Percentiles rank a stretch among this genome's conserved stretches.
Evolutionary conservation across 2,888 invertebrate genomes (phyloP).

Genomic region (Mythimna vitellina): DNA sequence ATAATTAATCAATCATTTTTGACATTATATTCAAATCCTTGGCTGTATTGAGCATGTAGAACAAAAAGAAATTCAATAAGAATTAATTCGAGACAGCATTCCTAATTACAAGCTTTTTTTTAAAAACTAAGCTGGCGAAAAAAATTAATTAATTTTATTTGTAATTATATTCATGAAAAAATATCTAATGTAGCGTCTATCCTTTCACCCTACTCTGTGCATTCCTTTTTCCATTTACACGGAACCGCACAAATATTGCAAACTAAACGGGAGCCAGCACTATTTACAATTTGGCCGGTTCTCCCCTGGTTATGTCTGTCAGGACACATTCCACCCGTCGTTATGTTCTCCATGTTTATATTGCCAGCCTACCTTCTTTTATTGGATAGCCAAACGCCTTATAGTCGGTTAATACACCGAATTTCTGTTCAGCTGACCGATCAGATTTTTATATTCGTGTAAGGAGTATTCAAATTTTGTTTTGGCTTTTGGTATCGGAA

Average conservation of each 20-base stretch:
- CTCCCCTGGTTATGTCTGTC: slow-evolving; percentile 81
- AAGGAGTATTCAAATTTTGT: slow-evolving; percentile 46
- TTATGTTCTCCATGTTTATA: slow-evolving; percentile 86
- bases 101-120: no score
- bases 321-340: slow-evolving; percentile 82
- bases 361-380: slow-evolving; percentile 75
- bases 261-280: slow-evolving; percentile 87
- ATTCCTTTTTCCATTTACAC: slow-evolving; percentile 88
- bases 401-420: slow-evolving; percentile 60
- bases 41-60: no score
- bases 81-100: no score
- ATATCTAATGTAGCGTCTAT: slow-evolving; percentile 48
- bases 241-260: slow-evolving; percentile 89
- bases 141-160: no score
- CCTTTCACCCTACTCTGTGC: slow-evolving; percentile 65
- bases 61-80: no score
- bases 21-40: no score
- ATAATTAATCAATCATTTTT: no score
- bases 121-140: no score
- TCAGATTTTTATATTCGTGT: slow-evolving; percentile 46
- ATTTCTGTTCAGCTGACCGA: slow-evolving; percentile 51
- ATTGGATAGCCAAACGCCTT: slow-evolving; percentile 66
- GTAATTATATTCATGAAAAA: not conserved
- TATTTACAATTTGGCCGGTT: slow-evolving; percentile 87
- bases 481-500: slow-evolving; percentile 6